Base-by-base conservation (phyloP, 2,113 vertebrate species). In the Burhinus bistriatus region DNA sequence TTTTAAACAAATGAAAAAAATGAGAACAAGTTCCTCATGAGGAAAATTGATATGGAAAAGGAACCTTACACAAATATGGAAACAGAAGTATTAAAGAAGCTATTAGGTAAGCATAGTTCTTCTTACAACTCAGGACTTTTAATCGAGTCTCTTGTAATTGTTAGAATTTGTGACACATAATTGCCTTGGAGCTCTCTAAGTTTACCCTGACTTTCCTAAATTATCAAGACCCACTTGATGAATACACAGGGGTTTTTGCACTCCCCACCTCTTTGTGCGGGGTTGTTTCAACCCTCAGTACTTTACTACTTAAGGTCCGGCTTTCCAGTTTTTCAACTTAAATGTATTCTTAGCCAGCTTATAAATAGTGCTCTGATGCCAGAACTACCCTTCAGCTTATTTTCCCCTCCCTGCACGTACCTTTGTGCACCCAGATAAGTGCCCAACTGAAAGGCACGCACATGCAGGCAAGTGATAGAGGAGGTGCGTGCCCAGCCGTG, bases 401-500 rank as follows among this genome's bases (percentile, higher is more conserved):
- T 68, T 85, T 55, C 2, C 42, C 66, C 61, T 12, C 61, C 47
- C 61, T 34, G 45, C 26, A 2, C 0, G 2, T 49, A 8, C 11
- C 57, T 71, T 36, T 83, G 68, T 69, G 82, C 47, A 15, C 42
- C 51, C 66, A 61, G 88, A 76, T 93, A 94, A 49, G 4, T 15
- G 57, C 79, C 62, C 55, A 47, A 36, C 83, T 6, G 52, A 40
- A 47, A 9, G 2, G 11, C 11, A 7, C 8, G 49, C 62, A 27
- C 1, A 0, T 89, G 94, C 83, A 77, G 83, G 18, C 40, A 9
- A 18, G 25, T 66, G 94, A 95, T 78, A 92, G 4, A 40, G 54
- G 29, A 6, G 25, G 22, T 2, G 27, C 2, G 9, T 61, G 73
- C 62, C 36, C 6, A 0, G 34, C 44, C 1, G 1, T 10, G 61